phyloP scores from a whole-genome alignment of 2,113 vertebrate species.

The Galemys pyrenaicus region DNA sequence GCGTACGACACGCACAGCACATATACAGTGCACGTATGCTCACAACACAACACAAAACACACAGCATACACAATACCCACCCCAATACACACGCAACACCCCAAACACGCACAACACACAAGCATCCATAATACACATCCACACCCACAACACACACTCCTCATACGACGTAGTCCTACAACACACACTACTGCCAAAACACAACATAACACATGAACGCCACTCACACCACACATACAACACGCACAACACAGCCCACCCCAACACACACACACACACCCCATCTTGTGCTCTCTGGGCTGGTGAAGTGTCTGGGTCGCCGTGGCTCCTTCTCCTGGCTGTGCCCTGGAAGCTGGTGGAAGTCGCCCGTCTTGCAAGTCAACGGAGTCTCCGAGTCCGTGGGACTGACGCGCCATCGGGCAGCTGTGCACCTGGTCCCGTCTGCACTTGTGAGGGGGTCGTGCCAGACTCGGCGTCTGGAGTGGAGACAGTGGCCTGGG shows the following conservation, averaged over 20 bases:
- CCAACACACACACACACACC: background rate
- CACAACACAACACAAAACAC: background rate
- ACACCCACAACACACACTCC: background rate
- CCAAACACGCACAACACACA: background rate
- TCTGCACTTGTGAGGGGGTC: background rate
- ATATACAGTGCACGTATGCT: background rate
- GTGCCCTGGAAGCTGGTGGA: too few relatives aligned
- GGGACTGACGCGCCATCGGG: fast-evolving
- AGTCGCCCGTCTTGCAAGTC: background rate
- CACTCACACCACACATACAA: too few relatives aligned
- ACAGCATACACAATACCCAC: background rate
- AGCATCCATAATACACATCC: too few relatives aligned
- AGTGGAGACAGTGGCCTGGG: background rate
- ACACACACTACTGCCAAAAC: too few relatives aligned
- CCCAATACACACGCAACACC: background rate
- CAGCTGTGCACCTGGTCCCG: too few relatives aligned
- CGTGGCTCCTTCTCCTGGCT: background rate
- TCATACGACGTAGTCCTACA: background rate
- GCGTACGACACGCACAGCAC: background rate
- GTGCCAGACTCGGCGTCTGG: background rate
- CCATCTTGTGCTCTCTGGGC: background rate
- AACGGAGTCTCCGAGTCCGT: background rate
- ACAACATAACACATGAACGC: background rate
- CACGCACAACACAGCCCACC: too few relatives aligned
- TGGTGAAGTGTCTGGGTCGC: background rate